A percentile compares a stretch with the other conserved stretches of the same genome.
Evolutionary conservation across 2,888 invertebrate genomes (phyloP).

Genomic region (Harpagoxenus sublaevis): DNA sequence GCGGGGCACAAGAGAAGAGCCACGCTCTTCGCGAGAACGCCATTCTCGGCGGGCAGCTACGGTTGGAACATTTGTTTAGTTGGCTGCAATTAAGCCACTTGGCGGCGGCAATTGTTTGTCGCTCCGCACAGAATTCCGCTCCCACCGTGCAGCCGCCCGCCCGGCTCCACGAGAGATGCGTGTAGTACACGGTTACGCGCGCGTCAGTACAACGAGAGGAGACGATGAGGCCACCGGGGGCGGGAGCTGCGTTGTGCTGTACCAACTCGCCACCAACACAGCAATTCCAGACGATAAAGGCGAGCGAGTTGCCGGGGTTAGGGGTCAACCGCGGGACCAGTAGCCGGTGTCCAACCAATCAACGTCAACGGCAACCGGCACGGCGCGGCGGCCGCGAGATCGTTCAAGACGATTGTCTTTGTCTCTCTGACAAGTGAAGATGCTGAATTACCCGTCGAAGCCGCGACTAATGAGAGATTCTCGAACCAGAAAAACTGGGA

Average conservation of each 20-base stretch:
- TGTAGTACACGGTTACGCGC: conserved; percentile 58
- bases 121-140: conserved; percentile 86
- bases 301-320: conserved; percentile 84
- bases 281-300: conserved; percentile 84
- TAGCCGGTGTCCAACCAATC: conserved; percentile 83
- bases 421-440: conserved; percentile 61
- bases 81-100: conserved; percentile 86
- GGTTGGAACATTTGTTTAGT: conserved; percentile 85
- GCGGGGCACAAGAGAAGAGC: conserved; percentile 1
- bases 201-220: conserved; percentile 40
- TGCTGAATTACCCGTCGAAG: conserved; percentile 67
- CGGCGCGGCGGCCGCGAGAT: conserved; percentile 63
- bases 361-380: conserved; percentile 71
- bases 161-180: conserved; percentile 43
- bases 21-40: conserved; percentile 24
- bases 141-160: conserved; percentile 78
- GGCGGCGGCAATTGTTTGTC: conserved; percentile 86
- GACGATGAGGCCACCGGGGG: conserved; percentile 32
- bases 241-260: conserved; percentile 65
- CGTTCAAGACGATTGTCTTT: conserved; percentile 74
- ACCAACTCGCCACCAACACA: conserved; percentile 80
- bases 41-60: conserved; percentile 72
- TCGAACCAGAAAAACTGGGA: neutral
- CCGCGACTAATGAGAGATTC: conserved; percentile 51
- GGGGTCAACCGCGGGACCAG: conserved; percentile 85